Evolutionary conservation across 2,888 invertebrate genomes (phyloP), one percentile per base, ranked within the genome.

Genomic region (Brassicogethes aeneus): DNA sequence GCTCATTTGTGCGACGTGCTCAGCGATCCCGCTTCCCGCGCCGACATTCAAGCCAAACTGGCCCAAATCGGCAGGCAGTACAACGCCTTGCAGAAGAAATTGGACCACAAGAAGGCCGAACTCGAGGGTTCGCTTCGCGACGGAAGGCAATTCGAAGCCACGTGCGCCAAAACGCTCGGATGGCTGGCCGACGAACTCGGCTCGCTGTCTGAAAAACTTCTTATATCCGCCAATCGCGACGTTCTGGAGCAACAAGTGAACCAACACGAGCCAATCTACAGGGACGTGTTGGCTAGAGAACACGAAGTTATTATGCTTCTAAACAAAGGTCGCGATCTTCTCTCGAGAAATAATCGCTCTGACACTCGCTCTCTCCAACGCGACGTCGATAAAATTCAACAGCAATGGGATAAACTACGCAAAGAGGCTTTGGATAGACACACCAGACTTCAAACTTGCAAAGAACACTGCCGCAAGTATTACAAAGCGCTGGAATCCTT

Each of bases 221-320:
- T 82, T 43, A 84, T 97, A 15, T 95, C 95, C 0, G 95, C 95
- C 0, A 87, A 93, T 60, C 72, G 79, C 32, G 80, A 80, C 50
- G 78, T 84, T 40, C 72, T 97, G 35, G 85, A 85, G 55, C 86
- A 88, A 57, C 95, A 96, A 71, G 74, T 91, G 40, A 83, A 86
- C 49, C 79, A 86, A 17, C 92, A 92, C 61, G 92, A 91, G 70
- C 91, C 92, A 0, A 75, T 91, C 37, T 93, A 94, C 66, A 75
- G 87, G 17, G 90, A 90, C 57, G 85, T 94, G 1, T 82, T 90
- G 70, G 80, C 85, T 48, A 78, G 88, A 46, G 93, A 93, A 58
- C 92, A 93, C 59, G 94, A 95, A 69, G 83, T 94, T 1, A 91
- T 94, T 51, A 92, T 94, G 83, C 72, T 95, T 12, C 66, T 95